These are phyloP conservation scores for Amphilophus citrinellus DNA, from an alignment of 2,113 vertebrate species.

Conservation along the genomic window DNA sequence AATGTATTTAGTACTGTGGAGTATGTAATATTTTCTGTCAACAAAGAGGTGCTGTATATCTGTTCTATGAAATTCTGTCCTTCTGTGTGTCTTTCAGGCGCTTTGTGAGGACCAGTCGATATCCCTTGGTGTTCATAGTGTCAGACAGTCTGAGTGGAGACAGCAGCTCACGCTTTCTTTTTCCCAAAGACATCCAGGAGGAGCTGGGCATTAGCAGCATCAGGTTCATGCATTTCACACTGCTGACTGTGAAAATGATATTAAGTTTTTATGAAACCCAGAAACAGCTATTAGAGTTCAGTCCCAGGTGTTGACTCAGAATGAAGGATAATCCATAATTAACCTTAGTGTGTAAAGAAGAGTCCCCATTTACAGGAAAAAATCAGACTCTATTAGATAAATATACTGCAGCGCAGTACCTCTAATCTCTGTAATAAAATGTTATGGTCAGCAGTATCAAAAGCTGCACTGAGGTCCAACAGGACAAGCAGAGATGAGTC, in stretches of 20 bases:
- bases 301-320: too few species aligned
- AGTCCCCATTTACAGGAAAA: too few species aligned
- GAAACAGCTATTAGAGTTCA: too few species aligned
- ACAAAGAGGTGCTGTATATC: neutral
- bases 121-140: constrained; percentile 90
- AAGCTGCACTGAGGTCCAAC: too few species aligned
- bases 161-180: constrained; percentile 86
- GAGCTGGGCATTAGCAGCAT: constrained; percentile 87
- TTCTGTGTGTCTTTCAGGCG: constrained; percentile 76
- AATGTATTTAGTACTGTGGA: neutral
- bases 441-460: too few species aligned
- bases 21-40: neutral
- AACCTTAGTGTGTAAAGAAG: too few species aligned
- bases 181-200: constrained; percentile 88
- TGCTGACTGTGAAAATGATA: neutral
- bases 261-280: neutral
- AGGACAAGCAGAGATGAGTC: too few species aligned
- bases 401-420: too few species aligned
- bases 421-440: too few species aligned
- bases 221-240: constrained; percentile 72
- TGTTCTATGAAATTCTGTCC: neutral
- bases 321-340: too few species aligned
- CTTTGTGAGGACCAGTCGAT: constrained; percentile 84
- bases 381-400: too few species aligned
- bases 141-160: constrained; percentile 91